Evolutionary conservation across 2,888 invertebrate genomes (phyloP), one percentile per base, ranked within the genome.

Genomic region (Apodemia duryi): DNA sequence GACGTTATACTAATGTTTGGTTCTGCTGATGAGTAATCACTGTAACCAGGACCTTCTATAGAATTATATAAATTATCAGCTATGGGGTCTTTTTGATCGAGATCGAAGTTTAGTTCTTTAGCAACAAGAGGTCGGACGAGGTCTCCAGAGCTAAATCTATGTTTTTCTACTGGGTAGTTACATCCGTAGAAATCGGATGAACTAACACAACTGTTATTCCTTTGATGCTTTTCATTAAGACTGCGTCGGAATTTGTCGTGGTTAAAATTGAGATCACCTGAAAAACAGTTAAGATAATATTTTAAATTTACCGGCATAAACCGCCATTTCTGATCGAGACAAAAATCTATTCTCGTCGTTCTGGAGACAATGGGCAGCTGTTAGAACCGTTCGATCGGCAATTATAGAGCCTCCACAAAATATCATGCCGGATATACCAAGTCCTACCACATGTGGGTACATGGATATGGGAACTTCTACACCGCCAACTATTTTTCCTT

Each of bases 171-270:
- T 1, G 92, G 92, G 68, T 92, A 92, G 77, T 92, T 92, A 77
- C 92, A 92, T 0, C 92, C 92, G 75, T 92, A 92, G 77, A 92
- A 92, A 73, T 92, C 92, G 0, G 92, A 92, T 0, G 92, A 92
- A 67, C 90, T 92, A 38, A 92, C 92, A 70, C 92, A 92, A 71
- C 92, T 92, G 77, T 92, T 92, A 76, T 92, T 92, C 11, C 92
- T 82, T 74, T 92, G 92, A 68, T 92, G 92, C 71, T 92, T 92
- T 68, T 92, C 92, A 75, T 92, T 92, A 52, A 92, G 83, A 71
- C 91, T 91, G 46, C 92, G 85, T 2, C 92, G 84, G 21, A 90
- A 72, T 69, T 92, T 92, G 71, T 92, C 92, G 69, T 86, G 85
- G 72, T 82, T 88, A 75, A 89, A 88, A 70, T 84, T 83, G 1